Evolutionary conservation across 1,140 invertebrate genomes (phyloP).

Genomic region (Coenobita brevimanus): DNA sequence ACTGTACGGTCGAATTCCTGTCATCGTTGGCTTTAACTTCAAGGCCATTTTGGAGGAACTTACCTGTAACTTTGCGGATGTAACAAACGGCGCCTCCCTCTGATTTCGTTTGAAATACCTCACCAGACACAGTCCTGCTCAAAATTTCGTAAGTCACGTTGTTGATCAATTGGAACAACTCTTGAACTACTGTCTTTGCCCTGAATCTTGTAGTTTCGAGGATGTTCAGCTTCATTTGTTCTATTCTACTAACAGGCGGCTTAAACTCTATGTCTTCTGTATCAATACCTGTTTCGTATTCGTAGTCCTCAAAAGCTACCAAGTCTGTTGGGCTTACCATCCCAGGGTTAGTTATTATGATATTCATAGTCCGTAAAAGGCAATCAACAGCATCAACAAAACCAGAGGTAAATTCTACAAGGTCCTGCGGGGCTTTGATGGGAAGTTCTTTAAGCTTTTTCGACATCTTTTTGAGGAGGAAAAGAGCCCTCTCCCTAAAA

Average conservation of each 20-base stretch:
- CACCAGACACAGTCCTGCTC: slow-evolving; percentile 12
- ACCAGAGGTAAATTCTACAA: not conserved
- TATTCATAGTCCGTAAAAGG: slow-evolving; percentile 26
- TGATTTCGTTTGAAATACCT: not conserved
- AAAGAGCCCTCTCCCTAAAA: slow-evolving; percentile 6
- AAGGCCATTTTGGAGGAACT: not conserved
- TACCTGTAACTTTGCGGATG: not conserved
- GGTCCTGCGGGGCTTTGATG: slow-evolving; percentile 16
- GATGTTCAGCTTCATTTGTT: slow-evolving; percentile 16
- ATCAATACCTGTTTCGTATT: slow-evolving; percentile 19
- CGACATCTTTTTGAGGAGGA: slow-evolving; percentile 24
- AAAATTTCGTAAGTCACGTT: not conserved
- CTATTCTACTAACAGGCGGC: not conserved
- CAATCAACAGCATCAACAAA: not conserved
- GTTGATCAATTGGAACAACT: slow-evolving; percentile 19
- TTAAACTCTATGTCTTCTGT: not conserved
- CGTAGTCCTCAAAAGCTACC: not conserved
- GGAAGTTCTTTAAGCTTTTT: not conserved
- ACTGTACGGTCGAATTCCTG: slow-evolving; percentile 4
- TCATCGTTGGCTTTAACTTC: not conserved
- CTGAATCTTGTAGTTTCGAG: not conserved
- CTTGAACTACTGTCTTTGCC: slow-evolving; percentile 11
- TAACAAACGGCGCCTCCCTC: slow-evolving; percentile 22
- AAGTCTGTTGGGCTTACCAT: not conserved
- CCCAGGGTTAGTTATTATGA: slow-evolving; percentile 22